These are phyloP conservation scores for Athene cunicularia DNA, from an alignment of 2,113 vertebrate species.

Conservation along the genomic window DNA sequence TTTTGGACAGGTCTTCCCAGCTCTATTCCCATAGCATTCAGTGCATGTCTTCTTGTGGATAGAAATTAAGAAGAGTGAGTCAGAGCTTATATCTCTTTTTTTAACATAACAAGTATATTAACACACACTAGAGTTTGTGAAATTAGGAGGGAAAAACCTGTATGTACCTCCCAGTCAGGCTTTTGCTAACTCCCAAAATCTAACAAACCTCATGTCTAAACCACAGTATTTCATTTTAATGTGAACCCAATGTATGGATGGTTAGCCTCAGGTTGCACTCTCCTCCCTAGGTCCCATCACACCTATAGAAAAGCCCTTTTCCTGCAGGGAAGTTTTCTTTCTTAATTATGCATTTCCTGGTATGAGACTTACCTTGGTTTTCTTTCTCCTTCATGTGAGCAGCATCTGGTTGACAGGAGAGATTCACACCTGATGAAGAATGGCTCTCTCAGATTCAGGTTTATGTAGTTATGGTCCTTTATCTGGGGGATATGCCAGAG, in stretches of 20 bases:
- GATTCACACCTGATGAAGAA: no score
- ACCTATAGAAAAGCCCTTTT: not conserved
- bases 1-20: not conserved
- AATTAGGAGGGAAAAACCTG: not conserved
- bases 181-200: not conserved
- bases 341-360: not conserved
- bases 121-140: not conserved
- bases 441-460: not conserved
- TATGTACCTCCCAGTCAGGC: not conserved
- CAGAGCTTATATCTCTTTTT: not conserved
- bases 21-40: not conserved
- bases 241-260: rapidly evolving
- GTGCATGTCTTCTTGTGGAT: not conserved
- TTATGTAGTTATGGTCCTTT: not conserved
- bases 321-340: not conserved
- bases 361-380: not conserved
- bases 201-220: not conserved
- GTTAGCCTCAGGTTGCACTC: not conserved
- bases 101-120: not conserved
- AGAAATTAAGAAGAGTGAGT: not conserved
- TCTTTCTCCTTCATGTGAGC: not conserved
- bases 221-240: not conserved
- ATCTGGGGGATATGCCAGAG: not conserved
- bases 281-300: not conserved
- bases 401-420: not conserved